Base-by-base conservation (phyloP, 2,113 vertebrate genomes). In the Dasyurus viverrinus region DNA sequence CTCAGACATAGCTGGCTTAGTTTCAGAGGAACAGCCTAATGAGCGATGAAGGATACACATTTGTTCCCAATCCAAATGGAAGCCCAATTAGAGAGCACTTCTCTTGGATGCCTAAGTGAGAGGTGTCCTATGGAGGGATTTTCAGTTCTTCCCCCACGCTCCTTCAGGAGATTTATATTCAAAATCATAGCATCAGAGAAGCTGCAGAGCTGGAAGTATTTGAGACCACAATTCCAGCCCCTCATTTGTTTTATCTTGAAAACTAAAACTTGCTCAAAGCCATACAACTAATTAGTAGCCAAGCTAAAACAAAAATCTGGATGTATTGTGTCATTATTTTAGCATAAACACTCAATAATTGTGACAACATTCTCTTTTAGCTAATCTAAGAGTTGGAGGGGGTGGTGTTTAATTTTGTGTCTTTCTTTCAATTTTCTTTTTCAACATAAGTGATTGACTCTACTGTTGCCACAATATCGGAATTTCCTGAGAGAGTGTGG, bases 21-120 rank as follows among this genome's bases (percentile, higher is more conserved):
- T 84, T 84, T 84, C 68, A 84, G 68, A 84, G 68, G 68, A 84
- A 84, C 68, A 84, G 68, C 68, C 68, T 84, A 84, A 84, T 84
- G 68, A 84, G 36, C 16, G 68, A 84, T 84, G 68, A 84, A 84
- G n/a, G 68, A 84, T 84, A 84, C 68, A 84, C 68, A 84, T 84
- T 84, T 84, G 68, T 84, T 84, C n/a, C 68, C 42, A n/a, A 84
- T 84, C 68, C 68, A 84, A 84, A 84, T 84, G 68, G 68, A 84
- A 19, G n/a, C n/a, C 68, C 68, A 84, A 84, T 84, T 84, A 84
- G n/a, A 84, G 68, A 7, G 36, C 1, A 16, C 36, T 42, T 84
- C 68, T 84, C 42, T 84, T 84, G n/a, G 68, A 84, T 84, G n/a
- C 19, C n/a, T 23, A 42, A 84, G 68, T 84, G 68, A 42, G 68